These are phyloP conservation scores for Girardinus metallicus DNA, from an alignment of 2,797 vertebrate species.

Conservation along the genomic window DNA sequence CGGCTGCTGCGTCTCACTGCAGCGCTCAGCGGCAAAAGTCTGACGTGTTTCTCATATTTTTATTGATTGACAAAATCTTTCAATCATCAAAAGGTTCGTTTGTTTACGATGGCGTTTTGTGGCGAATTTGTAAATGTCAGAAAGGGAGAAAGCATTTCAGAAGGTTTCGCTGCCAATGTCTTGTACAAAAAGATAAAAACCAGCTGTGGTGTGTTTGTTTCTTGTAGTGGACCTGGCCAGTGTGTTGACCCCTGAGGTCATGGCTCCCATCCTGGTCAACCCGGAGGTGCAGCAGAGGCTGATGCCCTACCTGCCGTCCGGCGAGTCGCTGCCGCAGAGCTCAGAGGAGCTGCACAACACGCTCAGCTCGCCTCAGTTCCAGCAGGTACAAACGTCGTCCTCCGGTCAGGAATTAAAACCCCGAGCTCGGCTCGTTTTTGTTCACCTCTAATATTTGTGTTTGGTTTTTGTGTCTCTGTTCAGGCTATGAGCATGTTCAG, in stretches of 20 bases:
- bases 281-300: conserved; percentile 93
- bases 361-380: conserved; percentile 92
- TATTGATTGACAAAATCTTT: background rate
- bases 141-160: background rate
- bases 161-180: background rate
- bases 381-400: conserved; percentile 74
- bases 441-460: background rate
- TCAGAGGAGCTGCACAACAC: conserved; percentile 94
- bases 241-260: conserved; percentile 94
- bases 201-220: background rate
- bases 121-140: background rate
- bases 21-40: background rate
- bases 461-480: conserved; percentile 9
- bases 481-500: conserved; percentile 99
- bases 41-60: background rate
- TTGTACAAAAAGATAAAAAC: background rate
- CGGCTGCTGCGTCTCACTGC: background rate
- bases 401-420: background rate
- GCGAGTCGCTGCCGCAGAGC: conserved; percentile 93
- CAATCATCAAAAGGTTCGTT: background rate
- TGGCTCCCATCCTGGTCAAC: conserved; percentile 95
- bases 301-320: conserved; percentile 91
- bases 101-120: background rate
- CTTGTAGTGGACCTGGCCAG: conserved; percentile 91
- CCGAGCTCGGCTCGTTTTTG: background rate